Evolutionary conservation across 2,888 invertebrate species (phyloP), one percentile per base, ranked within the genome.

Genomic region (Drosophila stalkeri): DNA sequence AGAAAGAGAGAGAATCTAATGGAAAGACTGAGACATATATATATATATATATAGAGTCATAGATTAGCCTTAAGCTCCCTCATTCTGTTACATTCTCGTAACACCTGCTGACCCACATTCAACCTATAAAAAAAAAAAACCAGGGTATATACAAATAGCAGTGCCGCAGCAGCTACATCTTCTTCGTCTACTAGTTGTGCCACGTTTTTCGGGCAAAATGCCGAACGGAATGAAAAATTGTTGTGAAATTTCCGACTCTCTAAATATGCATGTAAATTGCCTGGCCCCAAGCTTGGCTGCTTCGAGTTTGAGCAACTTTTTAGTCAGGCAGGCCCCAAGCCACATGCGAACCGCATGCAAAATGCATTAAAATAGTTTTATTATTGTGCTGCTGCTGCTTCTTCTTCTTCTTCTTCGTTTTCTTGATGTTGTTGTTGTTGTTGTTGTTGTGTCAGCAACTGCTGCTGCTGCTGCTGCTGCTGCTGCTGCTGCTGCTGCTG

Each of bases 301-400:
- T 44, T 43, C 41, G 31, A 74, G 75, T 56, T 74, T 11, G 54
- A 39, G 54, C 54, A 54, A 54, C 37, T 54, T 54, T 54, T 23
- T 37, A 39, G 39, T 51, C 54, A 23, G 54, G 33, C 54, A 27
- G 18, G 18, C 23, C 23, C 46, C 37, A n/a, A 39, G 20, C 39
- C 72, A 71, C 75, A 77, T 70, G 67, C 61, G 18, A 35, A n/a
- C 39, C 72, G 73, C 75, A 80, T 73, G 68, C 59, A 80, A 80
- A 80, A 60, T 82, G 86, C 80, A 86, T 77, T 82, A 47, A 79
- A 77, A 72, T 71, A 63, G 79, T 77, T 86, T 65, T 11, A 56
- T 67, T 72, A 52, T 47, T 51, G 41, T 62, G 57, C 20, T 31
- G 43, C n/a, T 35, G 33, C 33, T 39, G 31, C n/a, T 39, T 33